Conservation (phyloP, 2,888 invertebrate species). For the Pandemis corylana region DNA sequence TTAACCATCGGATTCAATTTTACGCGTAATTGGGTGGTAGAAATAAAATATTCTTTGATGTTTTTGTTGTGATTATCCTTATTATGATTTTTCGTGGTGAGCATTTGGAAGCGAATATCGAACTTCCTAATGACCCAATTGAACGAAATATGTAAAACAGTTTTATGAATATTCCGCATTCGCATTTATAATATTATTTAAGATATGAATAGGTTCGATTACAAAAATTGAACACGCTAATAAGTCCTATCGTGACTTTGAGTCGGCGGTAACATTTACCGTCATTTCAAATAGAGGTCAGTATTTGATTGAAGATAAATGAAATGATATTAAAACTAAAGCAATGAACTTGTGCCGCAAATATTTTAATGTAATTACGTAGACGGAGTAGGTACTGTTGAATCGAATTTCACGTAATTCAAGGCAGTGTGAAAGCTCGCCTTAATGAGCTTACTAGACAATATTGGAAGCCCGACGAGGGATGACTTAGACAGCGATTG, state of each 20-base stretch:
- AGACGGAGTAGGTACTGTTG: not conserved
- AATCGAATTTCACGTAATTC: not conserved
- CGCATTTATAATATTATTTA: too few relatives aligned
- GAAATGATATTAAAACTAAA: not conserved
- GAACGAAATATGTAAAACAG: not conserved
- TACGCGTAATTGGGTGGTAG: conserved; percentile 16
- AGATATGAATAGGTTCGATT: too few relatives aligned
- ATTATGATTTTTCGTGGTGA: not conserved
- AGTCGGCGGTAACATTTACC: too few relatives aligned
- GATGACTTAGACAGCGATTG: not conserved
- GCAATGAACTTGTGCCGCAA: not conserved
- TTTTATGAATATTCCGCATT: too few relatives aligned
- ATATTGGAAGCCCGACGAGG: not conserved
- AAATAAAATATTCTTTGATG: conserved; percentile 11
- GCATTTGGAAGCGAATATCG: not conserved
- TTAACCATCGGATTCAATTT: conserved; percentile 6
- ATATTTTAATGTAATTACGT: not conserved
- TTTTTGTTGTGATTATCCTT: conserved; percentile 21
- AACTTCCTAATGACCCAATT: not conserved
- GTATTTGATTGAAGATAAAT: not conserved
- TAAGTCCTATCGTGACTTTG: too few relatives aligned
- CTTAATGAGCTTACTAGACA: conserved; percentile 21
- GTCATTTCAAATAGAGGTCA: not conserved
- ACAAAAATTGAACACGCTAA: too few relatives aligned
- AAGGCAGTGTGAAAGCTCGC: not conserved